Evolutionary conservation across 2,888 invertebrate genomes (phyloP).

Genomic region (Cerastoderma edule): DNA sequence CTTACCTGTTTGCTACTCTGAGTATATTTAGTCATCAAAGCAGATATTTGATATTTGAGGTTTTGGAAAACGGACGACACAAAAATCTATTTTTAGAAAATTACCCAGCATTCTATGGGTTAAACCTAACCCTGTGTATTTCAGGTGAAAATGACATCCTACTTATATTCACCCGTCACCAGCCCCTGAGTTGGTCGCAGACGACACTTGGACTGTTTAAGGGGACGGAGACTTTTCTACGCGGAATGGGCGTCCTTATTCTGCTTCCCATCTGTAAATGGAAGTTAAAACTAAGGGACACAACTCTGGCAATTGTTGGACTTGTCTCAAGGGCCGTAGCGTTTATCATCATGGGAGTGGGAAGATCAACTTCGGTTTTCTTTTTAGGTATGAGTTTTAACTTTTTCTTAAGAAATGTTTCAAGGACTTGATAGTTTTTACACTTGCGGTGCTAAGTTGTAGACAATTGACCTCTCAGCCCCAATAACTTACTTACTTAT

Average conservation of each 20-base stretch:
- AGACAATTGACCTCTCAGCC: too few species aligned
- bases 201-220: slow-evolving; percentile 88
- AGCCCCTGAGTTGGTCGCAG: slow-evolving; percentile 89
- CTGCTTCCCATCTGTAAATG: slow-evolving; percentile 78
- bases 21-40: too few species aligned
- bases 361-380: slow-evolving; percentile 77
- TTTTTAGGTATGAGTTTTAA: slow-evolving; percentile 82
- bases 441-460: too few species aligned
- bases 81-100: too few species aligned
- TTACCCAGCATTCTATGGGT: too few species aligned
- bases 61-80: too few species aligned
- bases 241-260: slow-evolving; percentile 80
- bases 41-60: too few species aligned
- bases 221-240: slow-evolving; percentile 86
- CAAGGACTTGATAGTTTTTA: too few species aligned
- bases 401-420: too few species aligned
- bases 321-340: slow-evolving; percentile 81
- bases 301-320: slow-evolving; percentile 81
- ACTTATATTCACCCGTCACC: slow-evolving; percentile 89
- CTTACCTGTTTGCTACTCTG: too few species aligned
- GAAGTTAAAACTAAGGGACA: slow-evolving; percentile 74
- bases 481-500: too few species aligned
- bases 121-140: too few species aligned
- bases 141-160: slow-evolving; percentile 91
- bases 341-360: slow-evolving; percentile 80